These are phyloP conservation scores for Hydrotaea diabolus DNA, from an alignment of 2,888 invertebrate species.

Conservation along the genomic window DNA sequence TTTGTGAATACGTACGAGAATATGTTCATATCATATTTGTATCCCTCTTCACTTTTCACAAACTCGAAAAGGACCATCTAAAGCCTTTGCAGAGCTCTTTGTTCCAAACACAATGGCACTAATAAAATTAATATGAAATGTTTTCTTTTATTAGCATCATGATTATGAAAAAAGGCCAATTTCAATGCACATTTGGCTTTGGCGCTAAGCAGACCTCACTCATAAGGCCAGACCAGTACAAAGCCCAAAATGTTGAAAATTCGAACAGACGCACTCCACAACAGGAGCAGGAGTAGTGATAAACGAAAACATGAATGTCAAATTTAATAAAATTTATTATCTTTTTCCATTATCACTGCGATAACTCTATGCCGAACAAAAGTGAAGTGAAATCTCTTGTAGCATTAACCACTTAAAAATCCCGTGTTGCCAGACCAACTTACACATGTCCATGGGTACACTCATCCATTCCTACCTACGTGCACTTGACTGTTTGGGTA, in stretches of 20 bases:
- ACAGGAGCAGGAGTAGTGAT: slow-evolving; percentile 37
- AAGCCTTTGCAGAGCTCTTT: neutral
- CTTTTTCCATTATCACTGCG: slow-evolving; percentile 72
- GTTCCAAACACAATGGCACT: slow-evolving; percentile 19
- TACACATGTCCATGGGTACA: slow-evolving; percentile 50
- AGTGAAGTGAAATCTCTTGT: slow-evolving; percentile 1
- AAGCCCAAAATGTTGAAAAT: slow-evolving; percentile 23
- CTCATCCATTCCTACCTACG: slow-evolving; percentile 31
- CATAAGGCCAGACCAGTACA: neutral
- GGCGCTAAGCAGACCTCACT: slow-evolving; percentile 34
- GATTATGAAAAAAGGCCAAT: slow-evolving; percentile 32
- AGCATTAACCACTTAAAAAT: slow-evolving; percentile 18
- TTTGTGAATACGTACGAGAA: no score
- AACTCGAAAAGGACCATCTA: no score
- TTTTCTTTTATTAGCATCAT: slow-evolving; percentile 45
- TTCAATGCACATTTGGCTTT: slow-evolving; percentile 28
- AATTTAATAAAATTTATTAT: slow-evolving; percentile 80
- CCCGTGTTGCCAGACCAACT: slow-evolving; percentile 5
- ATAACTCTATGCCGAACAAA: neutral
- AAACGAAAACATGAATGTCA: slow-evolving; percentile 70
- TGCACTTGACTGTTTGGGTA: slow-evolving; percentile 62
- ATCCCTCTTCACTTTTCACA: no score
- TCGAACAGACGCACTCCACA: slow-evolving; percentile 17
- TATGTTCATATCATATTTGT: no score
- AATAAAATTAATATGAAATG: slow-evolving; percentile 50